Evolutionary conservation across 2,113 vertebrate genomes (phyloP), one percentile per base, ranked within the genome.

Genomic region (western clawed frog (Xenopus tropicalis)): DNA sequence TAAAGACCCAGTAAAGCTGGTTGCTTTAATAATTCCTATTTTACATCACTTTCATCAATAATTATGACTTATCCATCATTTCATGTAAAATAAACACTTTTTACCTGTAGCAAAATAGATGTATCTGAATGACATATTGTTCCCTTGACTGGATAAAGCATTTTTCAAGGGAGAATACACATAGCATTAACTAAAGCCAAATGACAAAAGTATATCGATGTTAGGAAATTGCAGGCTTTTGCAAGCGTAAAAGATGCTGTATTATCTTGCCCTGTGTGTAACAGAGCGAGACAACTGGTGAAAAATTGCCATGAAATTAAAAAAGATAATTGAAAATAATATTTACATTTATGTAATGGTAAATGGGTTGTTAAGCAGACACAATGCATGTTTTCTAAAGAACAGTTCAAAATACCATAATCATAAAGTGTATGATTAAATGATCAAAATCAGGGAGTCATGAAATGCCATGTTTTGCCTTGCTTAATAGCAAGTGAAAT

Each of bases 91-190:
- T 5, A 37, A 37, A 37, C 29, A 37, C 29, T 37, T 37, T 9
- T 73, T 73, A 73, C 71, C 51, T 24, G 20, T 37, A 46, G 43
- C 21, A 71, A 71, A 52, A 51, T 71, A 29, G 58, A 62, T 48
- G 51, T 16, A 66, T 66, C 66, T 65, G 65, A 52, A 65, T 25
- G 12, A 65, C 71, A 72, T 57, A 72, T 64, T 72, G 61, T 72
- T 65, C 71, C 51, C 14, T 72, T 17, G 57, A 66, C 62, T 46
- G 20, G 37, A 56, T 73, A 65, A 72, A 16, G 51, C 44, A 51
- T 43, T 72, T 13, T 65, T 65, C 71, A 72, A 19, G 29, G 61
- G 71, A 37, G 29, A 73, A 73, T 66, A 57, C 51, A 66, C 19
- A 66, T 52, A 19, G 24, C 14, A 73, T 58, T 66, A 65, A 66